Evolutionary conservation across 2,797 vertebrate genomes (phyloP), one percentile per base, ranked within the genome.

Genomic region (Eupleurogrammus muticus): DNA sequence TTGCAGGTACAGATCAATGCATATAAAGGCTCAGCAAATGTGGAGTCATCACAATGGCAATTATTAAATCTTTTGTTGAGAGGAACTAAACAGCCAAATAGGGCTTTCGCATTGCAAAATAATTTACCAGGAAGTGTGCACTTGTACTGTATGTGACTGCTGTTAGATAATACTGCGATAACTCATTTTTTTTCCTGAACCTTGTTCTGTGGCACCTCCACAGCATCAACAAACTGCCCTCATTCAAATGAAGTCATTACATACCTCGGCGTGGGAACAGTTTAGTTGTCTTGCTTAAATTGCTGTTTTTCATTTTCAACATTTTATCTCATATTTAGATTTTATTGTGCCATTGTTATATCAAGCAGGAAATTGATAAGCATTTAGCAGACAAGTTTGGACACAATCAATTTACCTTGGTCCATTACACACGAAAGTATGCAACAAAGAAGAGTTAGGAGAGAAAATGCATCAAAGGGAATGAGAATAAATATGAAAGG

Each of bases 371-470:
- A 61, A 61, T 53, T 0, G 55, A 23, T 8, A 42, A 50, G 35
- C 19, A 58, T 59, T 48, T 57, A 57, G 11, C 60, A 42, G 51
- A 32, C 13, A 59, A 42, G 21, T 62, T 40, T 28, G 32, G 50
- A 61, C 36, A 46, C 34, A 44, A 52, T 65, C 9, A 57, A 42
- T 56, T 32, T 36, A 53, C 35, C 12, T 60, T 49, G 32, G 23
- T 68, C 64, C 28, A 63, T 8, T 49, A 28, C 0, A 0, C 38
- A 69, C 49, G 70, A 19, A 52, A 24, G 10, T 67, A 57, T 34
- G 14, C 4, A 13, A 55, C 5, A 44, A 55, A 50, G 38, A 60
- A 34, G 35, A 17, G 24, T 19, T 16, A 55, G 12, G 14, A 28
- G 19, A 44, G 16, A 70, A 10, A 64, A 44, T 16, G 19, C 36